Base-by-base conservation (phyloP, 2,888 invertebrate genomes). In the Archips xylosteana region DNA sequence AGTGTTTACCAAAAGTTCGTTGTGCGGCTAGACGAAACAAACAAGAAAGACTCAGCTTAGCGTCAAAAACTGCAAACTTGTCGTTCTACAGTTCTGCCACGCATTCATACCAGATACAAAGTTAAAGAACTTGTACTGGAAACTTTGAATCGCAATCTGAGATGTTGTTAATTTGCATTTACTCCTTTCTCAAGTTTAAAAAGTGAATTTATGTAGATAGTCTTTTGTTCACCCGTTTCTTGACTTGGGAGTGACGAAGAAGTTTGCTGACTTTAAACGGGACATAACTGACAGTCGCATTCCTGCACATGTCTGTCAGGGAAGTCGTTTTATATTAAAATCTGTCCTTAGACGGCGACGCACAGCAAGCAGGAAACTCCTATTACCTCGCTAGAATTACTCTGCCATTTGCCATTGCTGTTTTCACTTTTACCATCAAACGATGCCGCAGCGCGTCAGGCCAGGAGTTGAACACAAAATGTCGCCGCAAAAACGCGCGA, bases 401-500 rank as follows among this genome's bases (percentile, higher is more conserved):
- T 84, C 84, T 80, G 84, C 81, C 80, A 81, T 76, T 70, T 69
- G 74, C 77, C 81, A 76, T 81, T 86, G 80, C 81, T 79, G 85
- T 85, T 92, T 91, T 92, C 91, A 92, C 92, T 92, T 91, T 92
- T 91, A 84, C 87, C 84, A 89, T 87, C 87, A 88, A 89, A 89
- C 83, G 82, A 87, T 88, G 90, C 86, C 85, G 84, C 85, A 81
- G 82, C 78, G 79, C 78, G 81, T 82, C 80, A 81, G 80, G 81
- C 78, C 81, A 85, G 85, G 84, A 23, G 23, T 23, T 23, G 23
- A 87, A 87, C 77, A 87, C 88, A 88, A 89, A 87, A 90, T 89
- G 88, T 88, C 87, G 85, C 76, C 75, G 83, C 81, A 90, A 92
- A 90, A 90, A 92, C 80, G 81, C 84, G 82, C 83, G 80, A 86